These are phyloP conservation scores for Corythucha ciliata DNA, from an alignment of 2,888 invertebrate species.

Conservation along the genomic window DNA sequence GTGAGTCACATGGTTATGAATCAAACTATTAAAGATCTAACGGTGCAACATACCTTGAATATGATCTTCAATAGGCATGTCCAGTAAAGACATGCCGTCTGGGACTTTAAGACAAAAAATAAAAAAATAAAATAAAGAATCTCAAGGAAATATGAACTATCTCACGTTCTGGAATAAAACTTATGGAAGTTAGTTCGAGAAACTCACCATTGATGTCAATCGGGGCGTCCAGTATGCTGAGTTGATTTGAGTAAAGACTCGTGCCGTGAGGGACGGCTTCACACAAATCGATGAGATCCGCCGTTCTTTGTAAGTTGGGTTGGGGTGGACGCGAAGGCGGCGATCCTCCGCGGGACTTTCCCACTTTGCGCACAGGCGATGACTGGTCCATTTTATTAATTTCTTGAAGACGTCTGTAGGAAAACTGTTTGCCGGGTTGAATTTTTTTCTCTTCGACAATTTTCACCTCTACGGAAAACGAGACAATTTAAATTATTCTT, in stretches of 20 bases:
- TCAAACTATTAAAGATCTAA: too few species aligned
- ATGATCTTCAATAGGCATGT: constrained; percentile 62
- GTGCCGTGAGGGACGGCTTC: constrained; percentile 20
- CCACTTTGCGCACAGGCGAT: constrained; percentile 27
- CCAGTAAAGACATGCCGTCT: constrained; percentile 50
- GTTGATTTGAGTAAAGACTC: constrained; percentile 6
- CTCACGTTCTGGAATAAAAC: too few species aligned
- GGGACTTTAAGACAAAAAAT: too few species aligned
- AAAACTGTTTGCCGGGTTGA: constrained; percentile 47
- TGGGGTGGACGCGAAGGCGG: constrained; percentile 33
- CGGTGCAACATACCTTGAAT: too few species aligned
- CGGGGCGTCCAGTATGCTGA: constrained; percentile 14
- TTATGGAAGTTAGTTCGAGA: too few species aligned
- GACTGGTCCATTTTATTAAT: constrained; percentile 48
- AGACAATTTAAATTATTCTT: constrained; percentile 15
- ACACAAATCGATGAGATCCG: constrained; percentile 60
- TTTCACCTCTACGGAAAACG: constrained; percentile 14
- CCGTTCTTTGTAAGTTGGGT: too few species aligned
- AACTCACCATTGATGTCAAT: constrained; percentile 12
- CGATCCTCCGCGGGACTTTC: constrained; percentile 15
- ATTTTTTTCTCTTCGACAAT: constrained; percentile 15
- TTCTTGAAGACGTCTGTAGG: constrained; percentile 68
- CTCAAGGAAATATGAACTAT: constrained; percentile 4
- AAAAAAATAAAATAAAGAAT: too few species aligned
- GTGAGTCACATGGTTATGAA: too few species aligned